Percentiles rank a stretch among this genome's conserved stretches.
Evolutionary conservation across 2,113 vertebrate species (phyloP).

Genomic region (Lipophrys pholis): DNA sequence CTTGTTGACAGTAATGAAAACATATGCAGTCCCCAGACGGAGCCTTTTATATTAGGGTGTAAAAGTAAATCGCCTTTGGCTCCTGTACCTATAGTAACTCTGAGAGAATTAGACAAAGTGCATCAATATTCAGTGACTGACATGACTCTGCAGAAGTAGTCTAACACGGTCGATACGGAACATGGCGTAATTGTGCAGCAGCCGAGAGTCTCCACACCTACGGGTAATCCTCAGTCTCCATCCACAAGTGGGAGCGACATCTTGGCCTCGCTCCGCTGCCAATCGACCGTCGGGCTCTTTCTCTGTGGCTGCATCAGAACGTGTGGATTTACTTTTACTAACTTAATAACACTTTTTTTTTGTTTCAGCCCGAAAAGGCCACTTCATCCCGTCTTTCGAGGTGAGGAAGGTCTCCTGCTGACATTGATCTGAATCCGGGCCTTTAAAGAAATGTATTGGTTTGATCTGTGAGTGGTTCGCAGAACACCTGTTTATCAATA

Average conservation of each 20-base stretch:
- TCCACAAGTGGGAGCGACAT: slow-evolving; percentile 24
- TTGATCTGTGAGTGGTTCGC: slow-evolving; percentile 39
- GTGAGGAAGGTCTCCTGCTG: slow-evolving; percentile 26
- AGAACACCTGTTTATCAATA: slow-evolving; percentile 54
- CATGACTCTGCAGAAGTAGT: slow-evolving; percentile 61
- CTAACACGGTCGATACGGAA: slow-evolving; percentile 56
- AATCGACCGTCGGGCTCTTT: background rate
- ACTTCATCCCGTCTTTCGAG: slow-evolving; percentile 28
- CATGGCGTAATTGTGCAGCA: slow-evolving; percentile 59
- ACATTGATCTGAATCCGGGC: slow-evolving; percentile 19
- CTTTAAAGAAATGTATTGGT: slow-evolving; percentile 40
- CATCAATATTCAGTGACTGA: slow-evolving; percentile 75
- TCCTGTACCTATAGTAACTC: slow-evolving; percentile 68
- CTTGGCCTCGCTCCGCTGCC: background rate
- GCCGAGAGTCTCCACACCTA: slow-evolving; percentile 21
- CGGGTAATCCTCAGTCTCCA: slow-evolving; percentile 6
- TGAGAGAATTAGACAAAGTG: slow-evolving; percentile 76
- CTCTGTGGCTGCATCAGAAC: slow-evolving; percentile 22
- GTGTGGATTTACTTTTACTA: slow-evolving; percentile 33
- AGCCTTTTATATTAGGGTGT: slow-evolving; percentile 34
- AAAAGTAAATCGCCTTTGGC: slow-evolving; percentile 71
- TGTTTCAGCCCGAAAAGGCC: slow-evolving; percentile 44
- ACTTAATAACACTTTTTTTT: slow-evolving; percentile 36
- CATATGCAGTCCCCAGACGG: slow-evolving; percentile 12
- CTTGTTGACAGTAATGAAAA: slow-evolving; percentile 26